Base-by-base conservation (phyloP, 2,797 vertebrate genomes). In the Gallirallus australis region DNA sequence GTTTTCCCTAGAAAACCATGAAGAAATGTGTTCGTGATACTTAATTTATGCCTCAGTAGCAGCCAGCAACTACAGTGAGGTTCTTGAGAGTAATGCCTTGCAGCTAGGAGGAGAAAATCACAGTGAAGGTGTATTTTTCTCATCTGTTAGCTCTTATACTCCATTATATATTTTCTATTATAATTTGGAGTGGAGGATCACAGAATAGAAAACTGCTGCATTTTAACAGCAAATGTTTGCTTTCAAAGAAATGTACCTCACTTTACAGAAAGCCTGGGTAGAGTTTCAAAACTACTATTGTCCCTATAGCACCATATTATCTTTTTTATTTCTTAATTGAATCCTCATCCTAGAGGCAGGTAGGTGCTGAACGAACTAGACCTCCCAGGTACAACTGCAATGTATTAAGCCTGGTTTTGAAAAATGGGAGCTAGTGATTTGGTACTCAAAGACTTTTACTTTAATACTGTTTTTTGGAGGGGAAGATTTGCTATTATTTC, bases 291-390 rank as follows among this genome's bases (percentile, higher is more conserved):
- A 90, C 60, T 92, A 50, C 25, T 92, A 82, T 77, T 69, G 72
- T 81, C 42, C 86, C 80, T 87, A 59, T 82, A 91, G 63, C 48
- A 90, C 48, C 66, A 33, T 60, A 90, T 83, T 92, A 95, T 93
- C 89, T 92, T 94, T 87, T 86, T 53, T 93, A 92, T 91, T 95
- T 90, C 82, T 93, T 95, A 95, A 89, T 92, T 83, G 72, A 91
- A 94, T 93, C 76, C 72, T 95, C 71, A 87, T 94, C 88, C 82
- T 77, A 71, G 77, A 94, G 91, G 76, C 86, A 95, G 70, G 65
- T 57, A 95, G 77, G 33, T 72, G 57, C 42, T 78, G 66, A 93
- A 90, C 1, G 10, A 88, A 76, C 56, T 33, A 91, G 69, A 96
- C 75, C 86, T 94, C 76, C 77, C 39, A 93, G 89, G 82, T 86